Percentiles rank a stretch among this genome's conserved stretches.
Conservation (phyloP, 2,113 vertebrate species). For the Vulpes ferrilata region DNA sequence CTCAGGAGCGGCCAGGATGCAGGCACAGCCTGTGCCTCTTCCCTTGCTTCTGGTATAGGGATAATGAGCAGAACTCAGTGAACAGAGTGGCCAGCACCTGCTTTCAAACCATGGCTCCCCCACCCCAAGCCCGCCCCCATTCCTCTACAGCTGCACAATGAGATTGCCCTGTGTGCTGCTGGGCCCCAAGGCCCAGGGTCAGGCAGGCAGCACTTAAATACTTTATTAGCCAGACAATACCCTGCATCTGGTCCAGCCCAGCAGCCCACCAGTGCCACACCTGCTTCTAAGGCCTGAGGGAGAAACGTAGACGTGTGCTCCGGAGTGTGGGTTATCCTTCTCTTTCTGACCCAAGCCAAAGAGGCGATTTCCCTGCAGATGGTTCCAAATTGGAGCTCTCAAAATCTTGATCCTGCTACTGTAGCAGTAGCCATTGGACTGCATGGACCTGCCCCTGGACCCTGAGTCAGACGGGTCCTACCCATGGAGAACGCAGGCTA, state of each 20-base stretch:
- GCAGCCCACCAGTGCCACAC: rapidly evolving
- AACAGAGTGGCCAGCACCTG: background rate
- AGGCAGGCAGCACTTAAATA: background rate
- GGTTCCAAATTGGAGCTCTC: background rate
- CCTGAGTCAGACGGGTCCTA: background rate
- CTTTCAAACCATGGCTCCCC: background rate
- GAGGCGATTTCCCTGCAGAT: background rate
- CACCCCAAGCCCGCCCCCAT: background rate
- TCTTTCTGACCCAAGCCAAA: background rate
- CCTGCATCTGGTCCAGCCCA: background rate
- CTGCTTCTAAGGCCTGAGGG: rapidly evolving
- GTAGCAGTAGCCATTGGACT: rapidly evolving
- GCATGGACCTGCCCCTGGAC: background rate
- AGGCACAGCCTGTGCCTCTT: background rate
- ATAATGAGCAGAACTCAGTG: background rate
- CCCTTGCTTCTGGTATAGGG: background rate
- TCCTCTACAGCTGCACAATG: background rate
- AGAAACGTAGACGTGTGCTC: background rate
- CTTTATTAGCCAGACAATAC: background rate
- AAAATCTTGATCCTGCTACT: background rate
- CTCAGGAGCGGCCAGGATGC: background rate
- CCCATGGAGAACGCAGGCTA: background rate
- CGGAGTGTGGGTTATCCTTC: rapidly evolving
- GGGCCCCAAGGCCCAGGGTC: background rate
- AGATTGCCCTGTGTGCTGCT: background rate